phyloP scores from a whole-genome alignment of 2,113 vertebrate species.

The Leucosticte australis region DNA sequence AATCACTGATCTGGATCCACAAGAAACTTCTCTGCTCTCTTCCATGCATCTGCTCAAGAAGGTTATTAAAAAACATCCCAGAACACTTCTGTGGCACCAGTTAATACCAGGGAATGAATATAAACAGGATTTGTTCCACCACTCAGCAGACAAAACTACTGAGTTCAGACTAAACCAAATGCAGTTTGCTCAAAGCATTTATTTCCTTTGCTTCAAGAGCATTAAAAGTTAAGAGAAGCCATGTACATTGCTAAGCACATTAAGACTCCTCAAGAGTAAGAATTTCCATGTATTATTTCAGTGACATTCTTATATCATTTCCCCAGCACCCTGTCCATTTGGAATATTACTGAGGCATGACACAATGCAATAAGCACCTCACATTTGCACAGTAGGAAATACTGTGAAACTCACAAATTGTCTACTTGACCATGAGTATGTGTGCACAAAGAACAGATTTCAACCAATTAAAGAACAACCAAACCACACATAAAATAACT shows the following conservation, averaged over 20 bases:
- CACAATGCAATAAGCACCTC: neutral
- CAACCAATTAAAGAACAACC: neutral
- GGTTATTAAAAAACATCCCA: neutral
- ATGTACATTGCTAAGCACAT: neutral
- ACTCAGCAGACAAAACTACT: neutral
- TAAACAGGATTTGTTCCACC: neutral
- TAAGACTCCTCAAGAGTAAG: neutral
- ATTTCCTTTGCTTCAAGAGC: neutral
- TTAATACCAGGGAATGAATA: neutral
- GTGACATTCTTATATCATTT: neutral
- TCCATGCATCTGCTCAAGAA: rapidly evolving
- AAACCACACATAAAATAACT: neutral
- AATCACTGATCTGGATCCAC: neutral
- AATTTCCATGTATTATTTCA: neutral
- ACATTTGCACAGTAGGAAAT: neutral
- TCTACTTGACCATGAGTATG: neutral
- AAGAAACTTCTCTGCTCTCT: neutral
- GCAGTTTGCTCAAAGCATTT: neutral
- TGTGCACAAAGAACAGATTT: neutral
- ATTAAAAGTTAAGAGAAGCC: neutral
- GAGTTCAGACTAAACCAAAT: neutral
- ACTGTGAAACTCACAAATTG: neutral
- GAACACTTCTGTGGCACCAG: neutral
- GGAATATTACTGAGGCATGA: neutral
- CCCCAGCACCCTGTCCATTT: neutral